Percentiles rank a stretch among this genome's conserved stretches.
phyloP scores from a whole-genome alignment of 2,113 vertebrate genomes.

The Poecilia latipinna region DNA sequence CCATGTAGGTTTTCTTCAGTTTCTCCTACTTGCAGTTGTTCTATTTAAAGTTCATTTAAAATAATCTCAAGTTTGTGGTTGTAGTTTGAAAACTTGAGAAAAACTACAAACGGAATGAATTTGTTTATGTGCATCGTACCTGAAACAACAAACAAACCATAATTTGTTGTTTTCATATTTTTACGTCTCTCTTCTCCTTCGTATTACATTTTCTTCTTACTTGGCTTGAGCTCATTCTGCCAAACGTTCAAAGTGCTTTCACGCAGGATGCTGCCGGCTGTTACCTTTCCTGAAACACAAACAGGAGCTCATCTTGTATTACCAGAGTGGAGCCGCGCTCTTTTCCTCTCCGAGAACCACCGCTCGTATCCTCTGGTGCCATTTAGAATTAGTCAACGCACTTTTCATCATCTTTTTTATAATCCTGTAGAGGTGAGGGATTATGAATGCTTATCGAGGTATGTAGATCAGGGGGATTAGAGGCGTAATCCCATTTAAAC shows the following conservation, averaged over 20 bases:
- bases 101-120: too few species aligned
- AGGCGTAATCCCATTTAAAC: constrained; percentile 70
- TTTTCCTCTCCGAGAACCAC: constrained; percentile 3
- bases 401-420: constrained; percentile 43
- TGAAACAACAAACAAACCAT: constrained; percentile 4
- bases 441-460: constrained; percentile 68
- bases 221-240: constrained; percentile 40
- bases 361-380: constrained; percentile 24
- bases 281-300: constrained; percentile 29
- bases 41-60: too few species aligned
- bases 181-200: constrained; percentile 20
- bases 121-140: background rate
- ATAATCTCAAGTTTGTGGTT: too few species aligned
- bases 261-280: constrained; percentile 39
- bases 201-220: constrained; percentile 29
- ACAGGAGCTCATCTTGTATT: constrained; percentile 23
- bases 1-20: too few species aligned
- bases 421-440: constrained; percentile 65
- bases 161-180: constrained; percentile 9
- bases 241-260: constrained; percentile 50
- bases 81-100: too few species aligned
- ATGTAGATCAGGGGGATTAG: constrained; percentile 73
- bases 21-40: too few species aligned
- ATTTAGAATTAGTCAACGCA: constrained; percentile 51
- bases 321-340: constrained; percentile 15